Base-by-base conservation (phyloP, 2,888 invertebrate species). In the Myathropa florea region DNA sequence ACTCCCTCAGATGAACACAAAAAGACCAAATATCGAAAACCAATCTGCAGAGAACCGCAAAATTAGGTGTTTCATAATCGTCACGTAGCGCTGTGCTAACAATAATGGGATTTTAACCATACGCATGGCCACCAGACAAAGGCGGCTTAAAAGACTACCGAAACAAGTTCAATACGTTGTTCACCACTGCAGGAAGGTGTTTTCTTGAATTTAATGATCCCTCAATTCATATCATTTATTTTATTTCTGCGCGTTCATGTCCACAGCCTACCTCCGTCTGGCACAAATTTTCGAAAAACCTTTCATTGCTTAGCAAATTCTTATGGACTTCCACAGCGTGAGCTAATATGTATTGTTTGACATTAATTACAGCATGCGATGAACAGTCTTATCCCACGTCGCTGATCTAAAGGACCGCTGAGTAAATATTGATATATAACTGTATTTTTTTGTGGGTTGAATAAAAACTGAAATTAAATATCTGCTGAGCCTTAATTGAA, bases 101-200 rank as follows among this genome's bases (percentile, higher is more conserved):
- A 81, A 81, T 81, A 81, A 81, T 81, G 68, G 18, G 55, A 57
- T 63, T 81, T 73, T 46, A 75, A 81, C 59, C 65, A 72, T 55
- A 55, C 71, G 23, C 14, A 24, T 24, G 46, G 57, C 39, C 26
- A 23, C n/a, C 24, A 33, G 60, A 30, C 14, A 46, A 21, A 23
- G 57, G 55, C 18, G 9, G 9, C 46, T 65, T 21, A 33, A 39
- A 59, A 39, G 53, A 3, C 18, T 21, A 18, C 23, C 63, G 28
- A 24, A 18, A 12, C 36, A 36, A 28, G 21, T 24, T 57, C 28
- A 10, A 21, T 23, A 1, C 12, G 14, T 36, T 53, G 7, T 24
- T n/a, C 6, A 26, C 39, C 59, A 65, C 57, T 24, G 57, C 21
- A 61, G 59, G 57, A 53, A 33, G 61, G 59, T 79, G 80, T 59